Evolutionary conservation across 2,797 vertebrate species (phyloP).

Genomic region (Falco cherrug): DNA sequence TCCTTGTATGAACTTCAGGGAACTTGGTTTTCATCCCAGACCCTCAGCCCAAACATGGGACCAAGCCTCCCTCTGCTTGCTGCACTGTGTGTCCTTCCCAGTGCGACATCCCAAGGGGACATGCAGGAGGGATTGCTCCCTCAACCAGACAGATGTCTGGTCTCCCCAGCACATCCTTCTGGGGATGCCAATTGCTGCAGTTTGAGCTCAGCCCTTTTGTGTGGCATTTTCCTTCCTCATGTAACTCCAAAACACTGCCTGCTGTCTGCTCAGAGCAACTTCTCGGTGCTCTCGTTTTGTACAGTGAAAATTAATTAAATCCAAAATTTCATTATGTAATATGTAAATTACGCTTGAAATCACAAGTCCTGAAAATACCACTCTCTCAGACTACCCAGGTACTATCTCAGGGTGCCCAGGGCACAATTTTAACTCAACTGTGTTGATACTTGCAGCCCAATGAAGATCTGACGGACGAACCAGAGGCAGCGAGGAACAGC

Average conservation of each 20-base stretch:
- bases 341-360: neutral
- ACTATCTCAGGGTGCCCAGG: neutral
- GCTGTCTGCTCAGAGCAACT: neutral
- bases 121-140: neutral
- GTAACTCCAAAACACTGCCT: rapidly evolving
- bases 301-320: neutral
- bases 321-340: neutral
- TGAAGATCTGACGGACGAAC: neutral
- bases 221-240: rapidly evolving
- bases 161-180: neutral
- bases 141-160: rapidly evolving
- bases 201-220: neutral
- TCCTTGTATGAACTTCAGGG: no score
- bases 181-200: rapidly evolving
- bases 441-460: neutral
- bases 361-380: rapidly evolving
- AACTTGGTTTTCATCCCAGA: neutral
- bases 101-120: rapidly evolving
- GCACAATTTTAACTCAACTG: neutral
- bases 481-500: rapidly evolving
- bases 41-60: neutral
- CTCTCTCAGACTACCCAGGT: no score
- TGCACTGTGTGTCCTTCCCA: neutral
- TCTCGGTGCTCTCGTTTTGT: neutral
- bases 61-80: neutral